Evolutionary conservation across 2,797 vertebrate genomes (phyloP), one percentile per base, ranked within the genome.

Genomic region (Liasis olivaceus): DNA sequence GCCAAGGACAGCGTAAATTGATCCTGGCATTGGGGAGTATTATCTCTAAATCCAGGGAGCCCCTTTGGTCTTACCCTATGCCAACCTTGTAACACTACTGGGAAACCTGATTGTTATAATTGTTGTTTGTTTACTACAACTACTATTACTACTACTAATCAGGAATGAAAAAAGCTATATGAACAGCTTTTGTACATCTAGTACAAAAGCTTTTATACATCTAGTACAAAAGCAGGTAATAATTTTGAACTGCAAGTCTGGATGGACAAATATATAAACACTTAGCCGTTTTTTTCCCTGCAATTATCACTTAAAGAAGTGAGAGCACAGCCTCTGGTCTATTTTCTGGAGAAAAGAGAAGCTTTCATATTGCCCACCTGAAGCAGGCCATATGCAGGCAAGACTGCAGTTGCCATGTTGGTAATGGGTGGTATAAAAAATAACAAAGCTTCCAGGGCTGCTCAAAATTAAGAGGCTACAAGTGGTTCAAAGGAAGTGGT

Each of bases 1-100:
- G 24, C 93, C 95, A 96, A 92, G 31, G 62, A 85, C 90, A 95
- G 62, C 95, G 96, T 94, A 94, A 95, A 95, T 93, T 85, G 88
- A 92, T 94, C 90, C 36, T 94, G 60, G 8, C 72, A 90, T 62
- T 91, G 95, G 94, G 92, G 26, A 9, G 4, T 77, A 17, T 84
- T 88, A 56, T 64, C 17, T 89, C 72, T 90, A 60, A 92, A 95
- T 89, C 87, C 62, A 89, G 11, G 42, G 91, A 92, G 88, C 93
- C 56, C 31, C 66, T 87, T 87, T 89, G 42, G 26, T 94, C 64
- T 92, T 95, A 90, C 20, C n/a, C 22, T 36, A 28, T 54, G 63
- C 89, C 87, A 93, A 94, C 90, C 28, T 59, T 69, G 54, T 28
- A 94, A 88, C n/a, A 90, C 9, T 92, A 59, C 92, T 90, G 56